phyloP scores from a whole-genome alignment of 2,113 vertebrate species.

The Pachypanchax playfairii region DNA sequence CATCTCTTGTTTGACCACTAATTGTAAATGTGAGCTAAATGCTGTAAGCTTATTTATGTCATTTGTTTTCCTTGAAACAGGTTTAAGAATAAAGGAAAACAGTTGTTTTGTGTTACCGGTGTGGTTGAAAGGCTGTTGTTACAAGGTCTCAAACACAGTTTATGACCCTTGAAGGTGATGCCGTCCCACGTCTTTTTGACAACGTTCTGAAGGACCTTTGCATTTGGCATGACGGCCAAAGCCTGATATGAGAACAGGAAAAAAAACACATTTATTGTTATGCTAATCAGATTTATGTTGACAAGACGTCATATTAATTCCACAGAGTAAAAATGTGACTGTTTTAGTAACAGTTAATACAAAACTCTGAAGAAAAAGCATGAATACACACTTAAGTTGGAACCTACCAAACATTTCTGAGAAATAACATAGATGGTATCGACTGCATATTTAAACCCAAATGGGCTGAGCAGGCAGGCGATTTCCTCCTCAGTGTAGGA shows the following conservation, averaged over 20 bases:
- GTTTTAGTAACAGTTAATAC: no score
- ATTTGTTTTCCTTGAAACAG: no score
- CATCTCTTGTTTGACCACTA: no score
- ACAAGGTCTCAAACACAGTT: background rate
- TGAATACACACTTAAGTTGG: no score
- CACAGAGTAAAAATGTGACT: no score
- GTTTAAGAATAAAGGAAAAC: no score
- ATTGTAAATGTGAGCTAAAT: no score
- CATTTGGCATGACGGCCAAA: slow-evolving; percentile 12
- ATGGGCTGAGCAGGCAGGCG: background rate
- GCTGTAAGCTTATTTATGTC: no score
- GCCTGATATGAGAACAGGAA: slow-evolving; percentile 40
- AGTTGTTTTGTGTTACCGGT: slow-evolving; percentile 22
- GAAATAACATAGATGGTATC: slow-evolving; percentile 28
- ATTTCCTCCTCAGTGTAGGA: slow-evolving; percentile 40
- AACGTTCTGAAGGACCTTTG: background rate
- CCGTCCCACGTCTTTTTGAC: rapidly evolving
- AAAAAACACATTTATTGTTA: background rate
- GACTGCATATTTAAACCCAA: slow-evolving; percentile 1
- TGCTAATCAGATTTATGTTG: no score
- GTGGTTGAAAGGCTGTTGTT: rapidly evolving
- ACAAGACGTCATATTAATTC: no score
- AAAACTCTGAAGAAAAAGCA: background rate
- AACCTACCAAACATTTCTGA: slow-evolving; percentile 24
- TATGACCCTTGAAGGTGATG: background rate